These are phyloP conservation scores for Lamproptera curius DNA, from an alignment of 2,888 invertebrate genomes.

Conservation along the genomic window DNA sequence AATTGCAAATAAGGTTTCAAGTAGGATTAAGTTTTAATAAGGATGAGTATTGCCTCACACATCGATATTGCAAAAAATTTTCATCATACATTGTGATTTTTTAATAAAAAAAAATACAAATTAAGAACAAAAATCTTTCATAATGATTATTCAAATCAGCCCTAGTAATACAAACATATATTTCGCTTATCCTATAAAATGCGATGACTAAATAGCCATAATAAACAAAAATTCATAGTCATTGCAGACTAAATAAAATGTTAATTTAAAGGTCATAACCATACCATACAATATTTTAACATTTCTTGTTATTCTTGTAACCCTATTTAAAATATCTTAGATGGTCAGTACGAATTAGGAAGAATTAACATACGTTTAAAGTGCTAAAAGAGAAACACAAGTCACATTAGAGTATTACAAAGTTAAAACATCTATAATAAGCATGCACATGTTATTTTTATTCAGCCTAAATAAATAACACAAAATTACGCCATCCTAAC, in stretches of 20 bases:
- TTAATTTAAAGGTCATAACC: too few species aligned
- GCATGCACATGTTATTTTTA: background rate
- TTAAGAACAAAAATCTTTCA: too few species aligned
- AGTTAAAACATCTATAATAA: background rate
- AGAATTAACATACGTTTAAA: background rate
- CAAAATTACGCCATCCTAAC: background rate
- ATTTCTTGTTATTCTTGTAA: too few species aligned
- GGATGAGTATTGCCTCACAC: background rate
- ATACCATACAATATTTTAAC: too few species aligned
- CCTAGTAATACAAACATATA: conserved; percentile 2
- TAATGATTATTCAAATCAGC: too few species aligned
- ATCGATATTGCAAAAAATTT: too few species aligned
- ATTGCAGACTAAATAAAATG: too few species aligned
- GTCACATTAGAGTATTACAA: background rate
- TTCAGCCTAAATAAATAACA: background rate
- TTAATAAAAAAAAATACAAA: too few species aligned
- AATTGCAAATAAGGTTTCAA: background rate
- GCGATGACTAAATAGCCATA: background rate
- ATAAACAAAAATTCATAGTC: too few species aligned
- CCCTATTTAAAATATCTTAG: background rate
- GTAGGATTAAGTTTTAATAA: background rate
- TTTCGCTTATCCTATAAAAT: conserved; percentile 2
- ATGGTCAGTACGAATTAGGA: background rate
- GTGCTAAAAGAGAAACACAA: background rate
- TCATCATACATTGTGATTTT: too few species aligned